phyloP scores from a whole-genome alignment of 2,797 vertebrate species.

The Sebastes nivosus region DNA sequence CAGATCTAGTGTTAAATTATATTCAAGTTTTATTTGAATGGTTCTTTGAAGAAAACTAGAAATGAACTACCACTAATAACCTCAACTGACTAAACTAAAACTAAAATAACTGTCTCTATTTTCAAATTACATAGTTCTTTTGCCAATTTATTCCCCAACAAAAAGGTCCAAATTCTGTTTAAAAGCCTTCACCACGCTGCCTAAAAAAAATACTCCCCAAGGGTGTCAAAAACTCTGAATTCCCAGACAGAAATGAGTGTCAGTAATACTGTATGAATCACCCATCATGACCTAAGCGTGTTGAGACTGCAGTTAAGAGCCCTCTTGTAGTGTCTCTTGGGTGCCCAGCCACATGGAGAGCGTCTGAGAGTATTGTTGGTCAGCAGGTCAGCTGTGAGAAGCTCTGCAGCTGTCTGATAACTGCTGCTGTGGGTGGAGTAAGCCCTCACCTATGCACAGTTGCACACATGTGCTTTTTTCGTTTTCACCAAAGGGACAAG shows the following conservation, averaged over 20 bases:
- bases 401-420: constrained; percentile 39
- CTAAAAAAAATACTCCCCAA: background rate
- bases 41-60: background rate
- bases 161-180: background rate
- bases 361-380: constrained; percentile 40
- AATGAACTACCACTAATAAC: background rate
- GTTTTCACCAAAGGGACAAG: background rate
- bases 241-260: background rate
- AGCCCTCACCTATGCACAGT: background rate
- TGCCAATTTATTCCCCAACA: background rate
- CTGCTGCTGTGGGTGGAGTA: constrained; percentile 17
- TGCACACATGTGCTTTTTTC: background rate
- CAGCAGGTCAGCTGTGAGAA: constrained; percentile 43
- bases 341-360: constrained; percentile 3
- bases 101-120: background rate
- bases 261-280: background rate
- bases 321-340: background rate
- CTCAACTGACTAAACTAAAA: background rate
- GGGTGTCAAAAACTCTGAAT: background rate
- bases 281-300: constrained; percentile 4
- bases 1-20: too few species aligned
- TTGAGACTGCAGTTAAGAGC: constrained; percentile 13
- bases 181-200: too few species aligned
- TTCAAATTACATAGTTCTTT: background rate
- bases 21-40: background rate